Percentiles rank a stretch among this genome's conserved stretches.
These are phyloP conservation scores for Chaunax sp. DNA, from an alignment of 2,797 vertebrate species.

Conservation along the genomic window DNA sequence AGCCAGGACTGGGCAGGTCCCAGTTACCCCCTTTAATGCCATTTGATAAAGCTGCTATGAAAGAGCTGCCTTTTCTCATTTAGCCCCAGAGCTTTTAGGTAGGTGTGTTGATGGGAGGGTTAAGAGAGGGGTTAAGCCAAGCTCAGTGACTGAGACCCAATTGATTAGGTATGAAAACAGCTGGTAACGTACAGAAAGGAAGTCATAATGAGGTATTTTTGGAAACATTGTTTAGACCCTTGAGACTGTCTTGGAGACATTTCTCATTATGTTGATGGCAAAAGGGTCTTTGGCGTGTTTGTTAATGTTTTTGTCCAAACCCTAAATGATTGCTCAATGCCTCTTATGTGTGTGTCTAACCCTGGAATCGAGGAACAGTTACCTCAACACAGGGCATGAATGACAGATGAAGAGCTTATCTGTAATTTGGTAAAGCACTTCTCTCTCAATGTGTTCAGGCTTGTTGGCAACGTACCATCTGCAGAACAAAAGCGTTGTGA, in stretches of 20 bases:
- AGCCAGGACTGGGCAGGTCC: slow-evolving; percentile 73
- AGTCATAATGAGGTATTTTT: slow-evolving; percentile 30
- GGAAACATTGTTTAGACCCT: slow-evolving; percentile 35
- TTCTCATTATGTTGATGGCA: slow-evolving; percentile 62
- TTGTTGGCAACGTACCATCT: slow-evolving; percentile 80
- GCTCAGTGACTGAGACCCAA: slow-evolving; percentile 61
- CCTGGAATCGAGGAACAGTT: slow-evolving; percentile 72
- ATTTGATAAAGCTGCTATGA: slow-evolving; percentile 81
- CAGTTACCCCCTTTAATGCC: slow-evolving; percentile 67
- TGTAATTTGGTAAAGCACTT: slow-evolving; percentile 84
- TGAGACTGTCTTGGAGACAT: slow-evolving; percentile 28
- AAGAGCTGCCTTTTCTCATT: slow-evolving; percentile 69
- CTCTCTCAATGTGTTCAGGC: slow-evolving; percentile 82
- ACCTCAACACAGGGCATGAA: slow-evolving; percentile 69
- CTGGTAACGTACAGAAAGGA: slow-evolving; percentile 34
- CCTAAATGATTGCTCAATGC: slow-evolving; percentile 52
- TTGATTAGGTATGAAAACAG: slow-evolving; percentile 67
- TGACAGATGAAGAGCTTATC: slow-evolving; percentile 85
- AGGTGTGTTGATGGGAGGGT: slow-evolving; percentile 73
- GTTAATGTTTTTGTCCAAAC: slow-evolving; percentile 66
- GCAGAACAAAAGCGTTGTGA: slow-evolving; percentile 78
- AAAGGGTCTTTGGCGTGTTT: slow-evolving; percentile 45
- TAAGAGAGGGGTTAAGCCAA: slow-evolving; percentile 71
- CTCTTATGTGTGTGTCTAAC: slow-evolving; percentile 50
- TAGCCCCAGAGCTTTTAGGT: slow-evolving; percentile 68